Evolutionary conservation across 1,140 invertebrate genomes (phyloP).

Genomic region (Maniola jurtina): DNA sequence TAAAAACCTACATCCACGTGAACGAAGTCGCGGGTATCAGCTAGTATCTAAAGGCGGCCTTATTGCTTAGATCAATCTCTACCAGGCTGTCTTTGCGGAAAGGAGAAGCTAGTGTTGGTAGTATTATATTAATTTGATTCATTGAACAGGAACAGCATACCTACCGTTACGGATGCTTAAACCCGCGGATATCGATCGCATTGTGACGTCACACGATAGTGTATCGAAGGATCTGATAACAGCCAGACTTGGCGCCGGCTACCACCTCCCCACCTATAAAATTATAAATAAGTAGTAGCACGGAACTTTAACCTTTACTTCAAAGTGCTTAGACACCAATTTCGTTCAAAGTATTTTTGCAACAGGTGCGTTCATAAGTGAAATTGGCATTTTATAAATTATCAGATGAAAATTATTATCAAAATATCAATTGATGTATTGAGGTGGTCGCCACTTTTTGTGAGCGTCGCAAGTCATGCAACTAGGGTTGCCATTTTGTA

Average conservation of each 20-base stretch:
- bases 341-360: constrained; percentile 1
- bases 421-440: constrained; percentile 1
- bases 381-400: constrained; percentile 19
- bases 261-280: not conserved
- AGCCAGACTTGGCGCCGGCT: constrained; percentile 42
- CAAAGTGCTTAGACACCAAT: not conserved
- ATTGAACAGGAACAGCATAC: not conserved
- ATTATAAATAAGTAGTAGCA: not conserved
- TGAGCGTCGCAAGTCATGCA: no score
- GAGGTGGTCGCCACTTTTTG: not conserved
- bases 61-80: no score
- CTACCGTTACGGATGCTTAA: constrained; percentile 6
- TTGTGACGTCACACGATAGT: constrained; percentile 45
- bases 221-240: constrained; percentile 51
- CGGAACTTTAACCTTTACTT: constrained; percentile 1
- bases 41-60: no score
- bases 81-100: no score
- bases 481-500: no score
- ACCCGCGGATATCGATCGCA: constrained; percentile 29
- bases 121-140: not conserved
- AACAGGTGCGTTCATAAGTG: not conserved
- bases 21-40: no score
- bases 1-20: no score
- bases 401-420: constrained; percentile 24
- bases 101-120: no score